These are phyloP conservation scores for Austrolebias charrua DNA, from an alignment of 2,797 vertebrate genomes.

Conservation along the genomic window DNA sequence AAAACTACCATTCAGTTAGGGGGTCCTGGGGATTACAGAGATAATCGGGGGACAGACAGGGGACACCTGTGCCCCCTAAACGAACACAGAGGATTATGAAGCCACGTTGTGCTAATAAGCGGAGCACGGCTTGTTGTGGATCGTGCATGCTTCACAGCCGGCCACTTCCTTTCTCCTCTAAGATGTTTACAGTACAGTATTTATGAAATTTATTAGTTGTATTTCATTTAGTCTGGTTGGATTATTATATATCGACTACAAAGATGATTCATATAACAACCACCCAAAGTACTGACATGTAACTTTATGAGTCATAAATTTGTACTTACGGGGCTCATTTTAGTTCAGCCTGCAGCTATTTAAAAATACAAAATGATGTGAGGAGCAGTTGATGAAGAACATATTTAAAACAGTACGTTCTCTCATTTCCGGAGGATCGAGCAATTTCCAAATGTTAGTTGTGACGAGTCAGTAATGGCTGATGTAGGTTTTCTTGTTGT, in stretches of 20 bases:
- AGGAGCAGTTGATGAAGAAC: slow-evolving; percentile 21
- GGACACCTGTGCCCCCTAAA: slow-evolving; percentile 79
- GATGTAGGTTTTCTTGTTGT: slow-evolving; percentile 49
- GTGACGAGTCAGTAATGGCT: slow-evolving; percentile 32
- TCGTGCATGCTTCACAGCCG: slow-evolving; percentile 27
- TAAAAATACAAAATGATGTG: slow-evolving; percentile 7
- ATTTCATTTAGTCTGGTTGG: neutral
- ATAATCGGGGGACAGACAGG: slow-evolving; percentile 81
- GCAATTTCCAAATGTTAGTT: slow-evolving; percentile 53
- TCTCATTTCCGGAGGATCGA: slow-evolving; percentile 55
- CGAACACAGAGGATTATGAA: slow-evolving; percentile 73
- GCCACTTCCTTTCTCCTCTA: slow-evolving; percentile 36
- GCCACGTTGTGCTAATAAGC: slow-evolving; percentile 73
- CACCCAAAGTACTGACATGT: slow-evolving; percentile 9
- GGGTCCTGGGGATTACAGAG: slow-evolving; percentile 74
- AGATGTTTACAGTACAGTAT: neutral
- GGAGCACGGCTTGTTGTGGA: slow-evolving; percentile 44
- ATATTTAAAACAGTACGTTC: slow-evolving; percentile 17
- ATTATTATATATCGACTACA: slow-evolving; percentile 5
- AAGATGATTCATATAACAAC: slow-evolving; percentile 3
- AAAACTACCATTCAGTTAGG: slow-evolving; percentile 46
- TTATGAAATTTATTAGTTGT: slow-evolving; percentile 16
- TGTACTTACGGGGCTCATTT: slow-evolving; percentile 7
- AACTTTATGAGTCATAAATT: slow-evolving; percentile 9
- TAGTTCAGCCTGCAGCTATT: slow-evolving; percentile 16